Evolutionary conservation across 2,888 invertebrate species (phyloP).

Genomic region (Dolichopus griseipennis): DNA sequence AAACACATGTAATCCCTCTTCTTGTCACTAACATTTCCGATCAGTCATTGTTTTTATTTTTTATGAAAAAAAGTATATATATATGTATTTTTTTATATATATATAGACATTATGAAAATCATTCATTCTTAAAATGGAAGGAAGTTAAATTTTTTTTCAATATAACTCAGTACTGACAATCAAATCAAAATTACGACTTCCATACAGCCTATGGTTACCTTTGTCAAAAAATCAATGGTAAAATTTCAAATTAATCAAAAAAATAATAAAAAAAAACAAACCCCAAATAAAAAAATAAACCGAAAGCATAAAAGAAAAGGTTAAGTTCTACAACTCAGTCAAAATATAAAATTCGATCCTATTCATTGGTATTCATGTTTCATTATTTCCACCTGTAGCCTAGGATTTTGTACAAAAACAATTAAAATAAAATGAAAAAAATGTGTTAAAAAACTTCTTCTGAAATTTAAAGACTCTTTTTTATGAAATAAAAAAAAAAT

Average conservation of each 20-base stretch:
- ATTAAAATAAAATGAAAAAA: too few relatives aligned
- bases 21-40: background rate
- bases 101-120: too few relatives aligned
- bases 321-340: background rate
- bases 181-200: too few relatives aligned
- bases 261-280: background rate
- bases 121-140: background rate
- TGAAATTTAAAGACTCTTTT: background rate
- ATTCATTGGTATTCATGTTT: conserved; percentile 6
- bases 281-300: background rate
- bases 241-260: background rate
- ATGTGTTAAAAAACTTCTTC: too few relatives aligned
- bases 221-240: background rate
- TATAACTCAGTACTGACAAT: background rate
- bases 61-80: too few relatives aligned
- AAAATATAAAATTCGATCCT: background rate
- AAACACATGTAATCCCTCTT: background rate
- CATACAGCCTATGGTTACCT: background rate
- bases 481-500: too few relatives aligned
- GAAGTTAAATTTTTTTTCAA: background rate
- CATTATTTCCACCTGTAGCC: conserved; percentile 6
- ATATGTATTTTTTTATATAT: too few relatives aligned
- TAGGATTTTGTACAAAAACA: background rate
- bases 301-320: too few relatives aligned
- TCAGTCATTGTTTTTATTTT: background rate